Evolutionary conservation across 2,888 invertebrate species (phyloP).

Genomic region (Drosophila peninsularis): DNA sequence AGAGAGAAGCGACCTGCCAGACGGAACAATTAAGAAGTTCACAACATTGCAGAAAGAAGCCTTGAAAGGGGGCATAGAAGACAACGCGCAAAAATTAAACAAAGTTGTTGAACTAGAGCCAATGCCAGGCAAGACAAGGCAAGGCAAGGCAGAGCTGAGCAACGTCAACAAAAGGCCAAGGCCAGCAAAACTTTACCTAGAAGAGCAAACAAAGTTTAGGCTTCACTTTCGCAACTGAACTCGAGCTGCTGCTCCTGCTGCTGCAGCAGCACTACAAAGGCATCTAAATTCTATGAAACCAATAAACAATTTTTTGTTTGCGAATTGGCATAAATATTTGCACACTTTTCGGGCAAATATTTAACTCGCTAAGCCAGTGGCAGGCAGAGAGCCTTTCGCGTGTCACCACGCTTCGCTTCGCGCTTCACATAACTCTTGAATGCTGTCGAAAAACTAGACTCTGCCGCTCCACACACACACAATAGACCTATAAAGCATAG

Average conservation of each 20-base stretch:
- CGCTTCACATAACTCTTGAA: conserved; percentile 1
- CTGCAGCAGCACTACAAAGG: background rate
- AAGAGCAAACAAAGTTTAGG: conserved; percentile 9
- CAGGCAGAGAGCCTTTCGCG: background rate
- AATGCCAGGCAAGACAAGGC: background rate
- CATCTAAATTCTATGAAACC: background rate
- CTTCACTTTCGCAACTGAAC: conserved; percentile 4
- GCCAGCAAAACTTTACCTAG: conserved; percentile 3
- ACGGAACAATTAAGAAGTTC: conserved; percentile 1
- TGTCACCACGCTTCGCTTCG: background rate
- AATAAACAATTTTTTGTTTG: conserved; percentile 10
- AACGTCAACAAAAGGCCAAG: conserved; percentile 5
- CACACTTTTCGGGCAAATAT: conserved; percentile 7
- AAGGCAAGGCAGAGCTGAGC: background rate
- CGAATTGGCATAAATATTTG: conserved; percentile 7
- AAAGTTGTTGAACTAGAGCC: conserved; percentile 3
- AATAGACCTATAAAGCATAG: conserved; percentile 16
- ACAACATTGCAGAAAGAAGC: background rate
- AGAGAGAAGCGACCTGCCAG: too few relatives aligned
- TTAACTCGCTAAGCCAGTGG: background rate
- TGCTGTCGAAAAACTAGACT: background rate
- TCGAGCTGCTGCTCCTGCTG: background rate
- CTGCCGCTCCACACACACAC: background rate
- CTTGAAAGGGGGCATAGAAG: background rate
- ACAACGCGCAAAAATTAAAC: background rate